phyloP scores from a whole-genome alignment of 2,113 vertebrate species.

The Narcine bancroftii region DNA sequence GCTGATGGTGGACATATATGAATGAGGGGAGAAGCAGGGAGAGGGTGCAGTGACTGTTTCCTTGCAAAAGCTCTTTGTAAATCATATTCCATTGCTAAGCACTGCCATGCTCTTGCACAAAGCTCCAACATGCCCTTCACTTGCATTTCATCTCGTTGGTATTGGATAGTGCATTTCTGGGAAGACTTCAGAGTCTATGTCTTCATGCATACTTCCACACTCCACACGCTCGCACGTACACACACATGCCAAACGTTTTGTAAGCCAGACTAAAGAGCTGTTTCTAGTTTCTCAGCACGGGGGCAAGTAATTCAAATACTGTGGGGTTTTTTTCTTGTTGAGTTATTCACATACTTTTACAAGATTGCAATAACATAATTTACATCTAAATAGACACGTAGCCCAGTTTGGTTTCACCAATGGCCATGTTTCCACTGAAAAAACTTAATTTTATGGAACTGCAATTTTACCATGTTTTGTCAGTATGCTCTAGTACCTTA shows the following conservation, averaged over 20 bases:
- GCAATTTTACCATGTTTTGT: neutral
- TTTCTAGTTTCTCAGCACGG: slow-evolving; percentile 8
- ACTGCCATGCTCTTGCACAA: neutral
- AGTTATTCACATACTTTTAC: neutral
- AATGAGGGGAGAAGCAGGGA: neutral
- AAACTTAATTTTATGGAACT: neutral
- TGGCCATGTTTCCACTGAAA: neutral
- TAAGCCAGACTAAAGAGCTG: neutral
- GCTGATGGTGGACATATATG: neutral
- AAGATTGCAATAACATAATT: neutral
- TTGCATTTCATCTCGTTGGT: neutral
- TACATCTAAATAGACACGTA: neutral
- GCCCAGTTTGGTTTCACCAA: neutral
- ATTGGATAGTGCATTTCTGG: neutral
- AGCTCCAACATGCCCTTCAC: neutral
- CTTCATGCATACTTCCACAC: neutral
- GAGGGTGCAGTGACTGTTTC: too few species aligned
- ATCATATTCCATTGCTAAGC: neutral
- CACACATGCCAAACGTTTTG: neutral
- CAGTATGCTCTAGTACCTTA: neutral
- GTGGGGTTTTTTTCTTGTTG: neutral
- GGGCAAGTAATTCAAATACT: neutral
- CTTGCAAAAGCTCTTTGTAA: neutral
- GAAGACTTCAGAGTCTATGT: neutral
- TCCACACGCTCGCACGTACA: neutral